These are phyloP conservation scores for Lordiphosa stackelbergi DNA, from an alignment of 1,140 invertebrate species.

Conservation along the genomic window DNA sequence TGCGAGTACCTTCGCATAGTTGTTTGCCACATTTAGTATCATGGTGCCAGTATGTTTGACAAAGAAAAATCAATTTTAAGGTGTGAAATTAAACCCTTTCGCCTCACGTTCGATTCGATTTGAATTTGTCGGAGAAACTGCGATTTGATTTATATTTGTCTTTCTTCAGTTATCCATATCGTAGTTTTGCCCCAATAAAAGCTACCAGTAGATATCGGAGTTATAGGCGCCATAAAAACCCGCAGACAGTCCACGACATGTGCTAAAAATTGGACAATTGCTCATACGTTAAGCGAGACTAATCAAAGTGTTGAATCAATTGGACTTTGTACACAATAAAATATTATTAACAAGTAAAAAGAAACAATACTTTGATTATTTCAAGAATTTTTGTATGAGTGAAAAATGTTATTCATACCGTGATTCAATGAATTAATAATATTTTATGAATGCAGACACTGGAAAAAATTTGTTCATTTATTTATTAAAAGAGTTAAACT, in stretches of 20 bases:
- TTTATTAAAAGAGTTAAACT: neutral
- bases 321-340: slow-evolving; percentile 7
- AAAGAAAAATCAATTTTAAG: slow-evolving; percentile 63
- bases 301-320: slow-evolving; percentile 7
- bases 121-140: slow-evolving; percentile 19
- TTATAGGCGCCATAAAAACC: slow-evolving; percentile 2
- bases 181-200: slow-evolving; percentile 5
- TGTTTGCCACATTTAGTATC: neutral
- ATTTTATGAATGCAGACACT: neutral
- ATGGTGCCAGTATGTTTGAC: no score
- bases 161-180: neutral
- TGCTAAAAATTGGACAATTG: slow-evolving; percentile 9
- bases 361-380: slow-evolving; percentile 6
- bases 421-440: neutral
- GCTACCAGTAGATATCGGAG: slow-evolving; percentile 1
- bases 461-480: neutral
- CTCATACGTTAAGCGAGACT: slow-evolving; percentile 2
- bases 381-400: neutral
- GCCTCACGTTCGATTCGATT: slow-evolving; percentile 37
- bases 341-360: neutral
- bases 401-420: neutral
- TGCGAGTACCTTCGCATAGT: slow-evolving; percentile 19
- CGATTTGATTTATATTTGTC: slow-evolving; percentile 1
- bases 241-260: neutral
- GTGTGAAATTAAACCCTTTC: slow-evolving; percentile 19